Conservation (phyloP, 2,888 invertebrate genomes). For the Drosophila austrosaltans region DNA sequence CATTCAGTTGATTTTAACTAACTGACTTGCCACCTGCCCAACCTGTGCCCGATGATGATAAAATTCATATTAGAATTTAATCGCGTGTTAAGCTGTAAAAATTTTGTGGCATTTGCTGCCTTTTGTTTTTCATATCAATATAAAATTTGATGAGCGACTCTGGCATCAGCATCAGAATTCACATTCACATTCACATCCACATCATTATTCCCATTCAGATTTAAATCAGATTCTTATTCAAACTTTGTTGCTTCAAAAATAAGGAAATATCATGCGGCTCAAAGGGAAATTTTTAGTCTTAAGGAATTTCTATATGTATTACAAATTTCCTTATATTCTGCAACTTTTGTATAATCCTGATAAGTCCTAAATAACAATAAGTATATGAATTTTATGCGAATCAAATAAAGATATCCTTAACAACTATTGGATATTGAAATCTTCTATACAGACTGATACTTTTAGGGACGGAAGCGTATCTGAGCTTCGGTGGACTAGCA, state of each 20-base stretch:
- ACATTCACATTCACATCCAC: constrained; percentile 1
- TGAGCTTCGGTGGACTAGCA: neutral
- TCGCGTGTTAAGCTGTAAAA: constrained; percentile 66
- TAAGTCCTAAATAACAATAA: too few relatives aligned
- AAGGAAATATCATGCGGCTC: too few relatives aligned
- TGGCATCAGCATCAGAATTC: neutral
- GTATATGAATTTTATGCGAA: too few relatives aligned
- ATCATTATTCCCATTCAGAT: constrained; percentile 8
- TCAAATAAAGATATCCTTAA: too few relatives aligned
- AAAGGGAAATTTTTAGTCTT: too few relatives aligned
- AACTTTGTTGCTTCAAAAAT: too few relatives aligned
- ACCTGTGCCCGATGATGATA: constrained; percentile 46
- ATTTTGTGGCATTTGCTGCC: constrained; percentile 45
- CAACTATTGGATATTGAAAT: too few relatives aligned
- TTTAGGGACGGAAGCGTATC: neutral
- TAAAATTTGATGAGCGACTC: constrained; percentile 53
- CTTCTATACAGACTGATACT: too few relatives aligned
- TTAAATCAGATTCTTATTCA: too few relatives aligned
- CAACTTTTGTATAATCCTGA: too few relatives aligned
- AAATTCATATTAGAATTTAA: constrained; percentile 74
- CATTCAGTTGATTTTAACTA: constrained; percentile 36
- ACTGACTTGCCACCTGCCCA: constrained; percentile 32
- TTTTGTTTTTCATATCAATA: constrained; percentile 55
- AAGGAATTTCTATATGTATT: too few relatives aligned
- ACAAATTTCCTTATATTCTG: too few relatives aligned